Percentiles rank a stretch among this genome's conserved stretches.
phyloP scores from a whole-genome alignment of 2,113 vertebrate genomes.

The Chascanopsetta lugubris region DNA sequence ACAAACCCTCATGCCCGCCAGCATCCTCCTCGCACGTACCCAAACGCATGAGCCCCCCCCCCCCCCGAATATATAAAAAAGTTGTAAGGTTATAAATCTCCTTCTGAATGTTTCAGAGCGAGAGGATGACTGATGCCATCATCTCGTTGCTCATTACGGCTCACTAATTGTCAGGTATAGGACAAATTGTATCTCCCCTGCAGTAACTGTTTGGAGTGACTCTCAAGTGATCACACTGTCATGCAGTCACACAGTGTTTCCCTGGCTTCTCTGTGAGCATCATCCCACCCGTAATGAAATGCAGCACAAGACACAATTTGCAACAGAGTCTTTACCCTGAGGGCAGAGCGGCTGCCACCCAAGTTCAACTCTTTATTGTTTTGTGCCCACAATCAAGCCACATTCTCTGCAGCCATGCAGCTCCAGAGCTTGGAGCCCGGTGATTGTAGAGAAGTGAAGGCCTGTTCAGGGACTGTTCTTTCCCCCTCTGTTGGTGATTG shows the following conservation, averaged over 20 bases:
- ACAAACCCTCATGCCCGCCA: slow-evolving; percentile 38
- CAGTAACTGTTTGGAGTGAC: slow-evolving; percentile 35
- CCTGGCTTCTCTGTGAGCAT: slow-evolving; percentile 35
- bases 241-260: slow-evolving; percentile 53
- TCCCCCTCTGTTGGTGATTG: slow-evolving; percentile 47
- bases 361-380: slow-evolving; percentile 61
- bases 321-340: slow-evolving; percentile 57
- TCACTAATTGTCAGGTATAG: slow-evolving; percentile 54
- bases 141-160: slow-evolving; percentile 28
- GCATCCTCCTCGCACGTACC: slow-evolving; percentile 27
- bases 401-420: slow-evolving; percentile 27
- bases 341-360: slow-evolving; percentile 54
- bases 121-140: slow-evolving; percentile 19
- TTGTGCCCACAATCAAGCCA: slow-evolving; percentile 52
- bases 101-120: slow-evolving; percentile 8
- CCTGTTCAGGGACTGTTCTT: slow-evolving; percentile 32
- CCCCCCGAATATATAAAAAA: slow-evolving; percentile 27
- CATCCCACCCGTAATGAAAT: slow-evolving; percentile 56
- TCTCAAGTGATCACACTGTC: slow-evolving; percentile 46
- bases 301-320: slow-evolving; percentile 50
- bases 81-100: slow-evolving; percentile 27
- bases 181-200: slow-evolving; percentile 31
- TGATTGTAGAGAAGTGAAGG: slow-evolving; percentile 53
- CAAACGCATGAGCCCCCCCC: slow-evolving; percentile 30
- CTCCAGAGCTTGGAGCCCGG: slow-evolving; percentile 29